Percentiles rank a stretch among this genome's conserved stretches.
phyloP scores from a whole-genome alignment of 2,888 invertebrate genomes.

The Dryococelus australis region DNA sequence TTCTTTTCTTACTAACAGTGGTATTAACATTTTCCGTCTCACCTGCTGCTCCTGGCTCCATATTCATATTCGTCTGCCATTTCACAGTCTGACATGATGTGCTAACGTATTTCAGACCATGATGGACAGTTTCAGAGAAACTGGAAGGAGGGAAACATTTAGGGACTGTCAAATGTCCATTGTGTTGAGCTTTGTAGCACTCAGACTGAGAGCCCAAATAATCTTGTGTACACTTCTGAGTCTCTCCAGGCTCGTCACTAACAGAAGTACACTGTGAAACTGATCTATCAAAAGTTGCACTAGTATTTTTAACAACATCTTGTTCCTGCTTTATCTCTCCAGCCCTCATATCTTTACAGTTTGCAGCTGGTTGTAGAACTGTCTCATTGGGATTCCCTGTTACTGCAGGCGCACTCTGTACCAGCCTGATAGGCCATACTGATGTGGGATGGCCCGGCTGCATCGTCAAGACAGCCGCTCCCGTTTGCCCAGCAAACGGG shows the following conservation, averaged over 20 bases:
- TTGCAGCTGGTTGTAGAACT: slow-evolving; percentile 31
- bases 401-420: slow-evolving; percentile 37
- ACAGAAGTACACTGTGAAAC: background rate
- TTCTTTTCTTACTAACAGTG: slow-evolving; percentile 56
- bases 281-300: background rate
- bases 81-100: slow-evolving; percentile 6
- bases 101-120: slow-evolving; percentile 42
- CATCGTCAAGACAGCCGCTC: slow-evolving; percentile 34
- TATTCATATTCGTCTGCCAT: background rate
- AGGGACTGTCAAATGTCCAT: background rate
- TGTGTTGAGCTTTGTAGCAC: background rate
- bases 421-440: slow-evolving; percentile 41
- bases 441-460: slow-evolving; percentile 32
- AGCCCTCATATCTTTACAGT: slow-evolving; percentile 33
- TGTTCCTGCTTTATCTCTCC: background rate
- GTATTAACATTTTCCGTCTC: slow-evolving; percentile 52
- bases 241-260: background rate
- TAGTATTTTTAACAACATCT: background rate
- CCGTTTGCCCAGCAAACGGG: slow-evolving; percentile 33
- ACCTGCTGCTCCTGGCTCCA: slow-evolving; percentile 8
- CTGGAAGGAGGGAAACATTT: slow-evolving; percentile 55
- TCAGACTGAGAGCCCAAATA: background rate
- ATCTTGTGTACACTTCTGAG: background rate
- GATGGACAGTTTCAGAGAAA: slow-evolving; percentile 56
- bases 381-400: slow-evolving; percentile 34